Conservation (phyloP, 2,113 vertebrate genomes). For the Rhinolophus ferrumequinum region DNA sequence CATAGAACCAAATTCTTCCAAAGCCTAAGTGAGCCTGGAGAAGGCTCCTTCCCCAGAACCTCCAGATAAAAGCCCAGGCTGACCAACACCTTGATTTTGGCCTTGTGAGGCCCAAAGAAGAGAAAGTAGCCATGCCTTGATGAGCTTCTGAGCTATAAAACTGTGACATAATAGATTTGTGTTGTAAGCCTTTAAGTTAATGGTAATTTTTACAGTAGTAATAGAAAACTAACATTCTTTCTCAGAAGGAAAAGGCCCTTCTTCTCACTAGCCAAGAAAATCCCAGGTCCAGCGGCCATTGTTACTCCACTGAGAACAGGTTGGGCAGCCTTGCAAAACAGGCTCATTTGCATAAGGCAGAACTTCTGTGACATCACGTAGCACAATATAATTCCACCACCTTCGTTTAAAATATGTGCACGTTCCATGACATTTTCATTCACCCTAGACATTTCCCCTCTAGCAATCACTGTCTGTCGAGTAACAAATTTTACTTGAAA, state of each 20-base stretch:
- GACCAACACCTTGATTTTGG: neutral
- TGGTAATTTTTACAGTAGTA: neutral
- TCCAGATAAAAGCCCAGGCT: neutral
- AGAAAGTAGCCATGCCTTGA: neutral
- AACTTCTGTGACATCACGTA: neutral
- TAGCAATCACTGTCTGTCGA: neutral
- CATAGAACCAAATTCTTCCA: neutral
- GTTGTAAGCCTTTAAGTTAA: neutral
- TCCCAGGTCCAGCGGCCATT: rapidly evolving
- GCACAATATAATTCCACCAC: neutral
- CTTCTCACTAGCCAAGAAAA: neutral
- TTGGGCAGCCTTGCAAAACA: neutral
- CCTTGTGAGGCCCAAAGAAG: neutral
- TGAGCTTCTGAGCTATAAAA: neutral
- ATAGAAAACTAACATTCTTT: neutral
- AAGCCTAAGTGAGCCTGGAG: neutral
- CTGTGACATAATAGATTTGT: neutral
- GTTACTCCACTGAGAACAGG: rapidly evolving
- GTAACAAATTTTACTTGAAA: constrained; percentile 46
- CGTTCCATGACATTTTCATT: neutral
- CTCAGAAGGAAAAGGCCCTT: neutral
- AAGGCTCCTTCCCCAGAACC: neutral
- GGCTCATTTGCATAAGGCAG: neutral
- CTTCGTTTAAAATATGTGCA: neutral
- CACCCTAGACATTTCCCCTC: constrained; percentile 5